These are phyloP conservation scores for Drosophila rubida DNA, from an alignment of 2,888 invertebrate genomes.

Conservation along the genomic window DNA sequence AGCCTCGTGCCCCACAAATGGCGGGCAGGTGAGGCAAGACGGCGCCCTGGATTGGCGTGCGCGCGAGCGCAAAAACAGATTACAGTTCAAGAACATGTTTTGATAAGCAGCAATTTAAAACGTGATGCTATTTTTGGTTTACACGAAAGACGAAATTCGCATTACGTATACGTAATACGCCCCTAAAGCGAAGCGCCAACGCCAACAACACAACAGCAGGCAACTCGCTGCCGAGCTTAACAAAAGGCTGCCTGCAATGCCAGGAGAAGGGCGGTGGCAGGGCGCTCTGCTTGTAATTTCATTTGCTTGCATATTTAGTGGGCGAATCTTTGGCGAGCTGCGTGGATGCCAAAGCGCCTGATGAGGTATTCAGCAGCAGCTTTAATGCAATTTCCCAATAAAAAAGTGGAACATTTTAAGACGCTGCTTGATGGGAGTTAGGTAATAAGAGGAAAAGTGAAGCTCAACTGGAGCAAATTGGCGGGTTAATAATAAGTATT, in stretches of 20 bases:
- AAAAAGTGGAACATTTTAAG: slow-evolving; percentile 42
- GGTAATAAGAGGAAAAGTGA: background rate
- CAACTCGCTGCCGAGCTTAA: slow-evolving; percentile 36
- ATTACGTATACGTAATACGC: slow-evolving; percentile 27
- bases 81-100: slow-evolving; percentile 79
- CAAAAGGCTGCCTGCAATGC: slow-evolving; percentile 35
- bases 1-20: slow-evolving; percentile 18
- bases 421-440: slow-evolving; percentile 7
- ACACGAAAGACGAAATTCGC: slow-evolving; percentile 33
- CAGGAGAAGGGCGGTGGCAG: background rate
- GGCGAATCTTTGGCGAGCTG: slow-evolving; percentile 29
- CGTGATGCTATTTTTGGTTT: slow-evolving; percentile 81
- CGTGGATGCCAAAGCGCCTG: slow-evolving; percentile 33
- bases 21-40: slow-evolving; percentile 33
- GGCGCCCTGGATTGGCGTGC: slow-evolving; percentile 44
- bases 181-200: slow-evolving; percentile 1
- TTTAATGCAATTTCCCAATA: slow-evolving; percentile 59
- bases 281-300: slow-evolving; percentile 54
- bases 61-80: slow-evolving; percentile 77
- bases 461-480: background rate
- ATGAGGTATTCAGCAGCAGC: slow-evolving; percentile 44
- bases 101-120: slow-evolving; percentile 82
- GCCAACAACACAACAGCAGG: slow-evolving; percentile 12
- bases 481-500: background rate
- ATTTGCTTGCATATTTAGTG: slow-evolving; percentile 66